Conservation (phyloP, 2,113 vertebrate species). For the Microcebus murinus region DNA sequence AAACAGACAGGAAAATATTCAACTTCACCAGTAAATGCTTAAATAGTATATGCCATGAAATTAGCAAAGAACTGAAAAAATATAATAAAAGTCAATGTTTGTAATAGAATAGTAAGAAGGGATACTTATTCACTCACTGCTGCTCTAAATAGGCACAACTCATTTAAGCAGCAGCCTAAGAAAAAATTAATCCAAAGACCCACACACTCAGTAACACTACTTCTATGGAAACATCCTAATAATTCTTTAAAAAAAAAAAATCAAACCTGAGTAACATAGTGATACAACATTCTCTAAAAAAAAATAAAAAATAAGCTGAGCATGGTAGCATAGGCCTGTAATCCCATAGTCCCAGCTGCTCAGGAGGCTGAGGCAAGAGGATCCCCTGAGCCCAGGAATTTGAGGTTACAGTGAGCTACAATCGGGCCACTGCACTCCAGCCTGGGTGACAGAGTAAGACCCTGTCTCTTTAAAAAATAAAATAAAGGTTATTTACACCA, state of each 20-base stretch:
- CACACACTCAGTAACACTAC: neutral
- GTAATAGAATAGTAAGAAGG: neutral
- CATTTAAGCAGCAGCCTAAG: neutral
- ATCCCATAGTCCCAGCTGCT: no score
- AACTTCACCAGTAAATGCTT: conserved; percentile 31
- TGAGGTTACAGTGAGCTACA: no score
- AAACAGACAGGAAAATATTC: conserved; percentile 33
- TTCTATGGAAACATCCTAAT: neutral
- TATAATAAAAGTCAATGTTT: conserved; percentile 3
- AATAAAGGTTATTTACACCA: neutral
- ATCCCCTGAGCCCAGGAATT: no score
- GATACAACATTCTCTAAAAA: no score
- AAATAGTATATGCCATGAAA: conserved; percentile 11
- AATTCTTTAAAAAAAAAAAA: neutral
- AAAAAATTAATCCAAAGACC: conserved; percentile 38
- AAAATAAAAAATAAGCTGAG: no score
- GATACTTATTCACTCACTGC: neutral
- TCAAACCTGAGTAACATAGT: no score
- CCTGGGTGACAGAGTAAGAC: no score
- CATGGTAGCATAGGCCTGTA: no score
- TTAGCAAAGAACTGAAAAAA: neutral
- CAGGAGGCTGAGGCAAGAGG: no score
- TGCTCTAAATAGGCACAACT: neutral
- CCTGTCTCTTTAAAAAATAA: neutral
- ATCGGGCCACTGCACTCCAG: no score